Percentiles rank a stretch among this genome's conserved stretches.
Conservation (phyloP, 1,140 invertebrate genomes). For the Drosophila suzukii region DNA sequence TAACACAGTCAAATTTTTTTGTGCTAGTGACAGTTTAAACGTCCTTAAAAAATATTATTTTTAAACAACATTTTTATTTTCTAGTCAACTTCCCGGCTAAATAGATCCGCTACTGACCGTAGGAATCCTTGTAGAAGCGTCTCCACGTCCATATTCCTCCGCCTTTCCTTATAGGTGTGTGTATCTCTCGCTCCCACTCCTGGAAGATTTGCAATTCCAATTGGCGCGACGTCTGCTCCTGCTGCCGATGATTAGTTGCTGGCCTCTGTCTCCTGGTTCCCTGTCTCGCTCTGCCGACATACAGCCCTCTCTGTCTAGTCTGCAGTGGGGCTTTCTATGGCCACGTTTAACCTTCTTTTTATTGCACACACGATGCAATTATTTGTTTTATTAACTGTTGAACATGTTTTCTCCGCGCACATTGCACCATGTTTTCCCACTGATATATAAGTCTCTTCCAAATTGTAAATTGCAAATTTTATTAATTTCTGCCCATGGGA, state of each 20-base stretch:
- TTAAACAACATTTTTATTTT: no score
- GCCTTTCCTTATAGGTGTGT: slow-evolving; percentile 4
- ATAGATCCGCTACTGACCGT: slow-evolving; percentile 15
- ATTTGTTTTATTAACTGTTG: slow-evolving; percentile 83
- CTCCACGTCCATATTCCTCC: slow-evolving; percentile 26
- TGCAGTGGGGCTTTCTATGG: slow-evolving; percentile 42
- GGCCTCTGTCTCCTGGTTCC: slow-evolving; percentile 9
- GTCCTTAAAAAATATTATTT: no score
- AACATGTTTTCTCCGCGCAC: slow-evolving; percentile 65
- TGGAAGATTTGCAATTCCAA: slow-evolving; percentile 61
- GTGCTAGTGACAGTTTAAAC: no score
- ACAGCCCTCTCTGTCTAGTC: slow-evolving; percentile 19
- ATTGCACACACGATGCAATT: slow-evolving; percentile 81
- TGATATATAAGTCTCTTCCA: slow-evolving; percentile 63
- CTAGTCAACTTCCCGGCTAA: background rate
- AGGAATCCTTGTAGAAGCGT: slow-evolving; percentile 17
- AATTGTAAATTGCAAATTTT: slow-evolving; percentile 78
- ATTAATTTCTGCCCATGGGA: slow-evolving; percentile 66
- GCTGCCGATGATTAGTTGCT: slow-evolving; percentile 52
- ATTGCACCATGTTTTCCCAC: slow-evolving; percentile 49
- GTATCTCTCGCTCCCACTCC: slow-evolving; percentile 18
- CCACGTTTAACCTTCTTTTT: slow-evolving; percentile 77
- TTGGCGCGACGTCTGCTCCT: slow-evolving; percentile 46
- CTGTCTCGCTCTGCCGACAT: background rate
- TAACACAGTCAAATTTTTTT: no score